A percentile compares a stretch with the other conserved stretches of the same genome.
These are phyloP conservation scores for Gavialis gangeticus DNA, from an alignment of 2,113 vertebrate genomes.

Conservation along the genomic window DNA sequence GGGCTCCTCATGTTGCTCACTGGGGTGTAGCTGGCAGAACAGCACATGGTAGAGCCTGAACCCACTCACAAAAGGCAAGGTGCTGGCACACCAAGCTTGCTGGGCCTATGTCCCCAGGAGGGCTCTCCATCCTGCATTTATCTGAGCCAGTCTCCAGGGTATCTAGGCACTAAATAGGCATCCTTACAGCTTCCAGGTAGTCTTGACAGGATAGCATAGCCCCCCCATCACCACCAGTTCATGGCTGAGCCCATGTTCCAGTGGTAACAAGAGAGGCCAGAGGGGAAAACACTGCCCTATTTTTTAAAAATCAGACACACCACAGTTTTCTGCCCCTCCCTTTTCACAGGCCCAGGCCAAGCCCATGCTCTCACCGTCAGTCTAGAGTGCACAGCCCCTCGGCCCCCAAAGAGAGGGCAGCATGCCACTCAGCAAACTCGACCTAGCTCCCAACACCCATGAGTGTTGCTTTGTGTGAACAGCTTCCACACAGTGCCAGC, in stretches of 20 bases:
- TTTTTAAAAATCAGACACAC: not conserved
- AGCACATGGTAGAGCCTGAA: not conserved
- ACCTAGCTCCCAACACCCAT: not conserved
- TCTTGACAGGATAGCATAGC: not conserved
- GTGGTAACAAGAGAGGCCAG: fast-evolving
- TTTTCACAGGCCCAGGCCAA: not conserved
- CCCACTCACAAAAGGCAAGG: not conserved
- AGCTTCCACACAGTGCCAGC: not conserved
- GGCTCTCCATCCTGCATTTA: not conserved
- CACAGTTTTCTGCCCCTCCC: not conserved
- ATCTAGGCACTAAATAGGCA: not conserved
- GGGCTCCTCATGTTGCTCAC: not conserved
- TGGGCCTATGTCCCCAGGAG: not conserved
- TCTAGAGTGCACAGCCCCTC: fast-evolving
- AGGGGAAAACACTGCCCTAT: fast-evolving
- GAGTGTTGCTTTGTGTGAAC: not conserved
- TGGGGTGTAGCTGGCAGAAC: not conserved
- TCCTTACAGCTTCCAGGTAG: not conserved
- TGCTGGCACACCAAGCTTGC: not conserved
- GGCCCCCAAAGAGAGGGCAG: fast-evolving
- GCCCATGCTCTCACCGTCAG: not conserved
- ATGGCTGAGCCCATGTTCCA: fast-evolving
- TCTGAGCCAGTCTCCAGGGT: not conserved
- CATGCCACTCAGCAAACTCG: not conserved
- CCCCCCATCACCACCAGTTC: not conserved